Evolutionary conservation across 92 coral and sea anemone species (phyloP), one percentile per base, ranked within the genome.

Genomic region (Parazoanthus darwini): DNA sequence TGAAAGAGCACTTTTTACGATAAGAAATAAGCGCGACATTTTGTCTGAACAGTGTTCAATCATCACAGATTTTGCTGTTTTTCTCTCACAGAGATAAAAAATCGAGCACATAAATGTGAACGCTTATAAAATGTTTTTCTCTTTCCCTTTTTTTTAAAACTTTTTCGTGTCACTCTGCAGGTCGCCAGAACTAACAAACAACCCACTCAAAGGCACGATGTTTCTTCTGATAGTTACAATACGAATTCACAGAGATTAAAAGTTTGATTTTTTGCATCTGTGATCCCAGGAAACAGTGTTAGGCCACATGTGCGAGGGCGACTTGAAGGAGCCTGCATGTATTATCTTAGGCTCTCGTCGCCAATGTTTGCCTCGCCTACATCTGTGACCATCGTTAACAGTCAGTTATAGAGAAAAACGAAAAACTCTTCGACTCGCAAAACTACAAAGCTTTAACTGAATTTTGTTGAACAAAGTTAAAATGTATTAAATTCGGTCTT

Each of bases 211-310:
- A 39, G 23, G 22, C 37, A 38, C n/a, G 50, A 82, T 63, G 35
- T 37, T 81, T 67, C 23, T 82, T 82, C 66, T 25, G 66, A 39
- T 56, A 68, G 10, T 42, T 39, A 83, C 68, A 44, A 83, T 70
- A 26, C 20, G 44, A 46, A 70, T 26, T 70, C 10, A 72, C 44
- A 84, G 43, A 80, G 46, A 54, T 58, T 33, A 50, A 42, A 43
- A 71, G 25, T 84, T 84, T 44, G 66, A 44, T 25, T 71, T 70
- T 72, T 84, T 84, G 56, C 87, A 84, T 84, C 87, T 84, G 87
- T 84, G 87, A 71, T 56, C 79, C 68, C 50, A 84, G 79, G 87
- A 84, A 84, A 84, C 87, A 84, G 66, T 7, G 18, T 4, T 39
- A 37, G 44, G 59, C 87, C 78, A 84, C 87, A 71, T 72, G 79